A percentile compares a stretch with the other conserved stretches of the same genome.
phyloP scores from a whole-genome alignment of 2,113 vertebrate species.

The Triplophysa dalaica region DNA sequence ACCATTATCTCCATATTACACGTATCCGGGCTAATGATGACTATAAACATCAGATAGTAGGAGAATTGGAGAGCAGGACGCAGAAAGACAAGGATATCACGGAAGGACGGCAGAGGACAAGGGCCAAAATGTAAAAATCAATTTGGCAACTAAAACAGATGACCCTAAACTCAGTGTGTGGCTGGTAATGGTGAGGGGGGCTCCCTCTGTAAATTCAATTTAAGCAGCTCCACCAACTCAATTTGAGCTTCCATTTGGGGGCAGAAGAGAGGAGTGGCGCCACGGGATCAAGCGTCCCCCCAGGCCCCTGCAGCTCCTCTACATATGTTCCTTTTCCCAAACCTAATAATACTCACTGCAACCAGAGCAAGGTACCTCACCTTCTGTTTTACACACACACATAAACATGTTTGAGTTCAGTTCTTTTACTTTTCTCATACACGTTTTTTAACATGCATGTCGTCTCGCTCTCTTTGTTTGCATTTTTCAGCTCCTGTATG shows the following conservation, averaged over 20 bases:
- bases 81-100: conserved; percentile 18
- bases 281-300: conserved; percentile 57
- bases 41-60: conserved; percentile 22
- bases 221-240: conserved; percentile 63
- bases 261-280: conserved; percentile 59
- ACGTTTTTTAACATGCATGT: conserved; percentile 48
- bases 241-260: conserved; percentile 61
- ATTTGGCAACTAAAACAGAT: conserved; percentile 64
- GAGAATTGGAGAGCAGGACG: background rate
- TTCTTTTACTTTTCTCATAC: conserved; percentile 2
- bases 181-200: conserved; percentile 53
- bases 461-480: background rate
- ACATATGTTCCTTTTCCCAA: conserved; percentile 61
- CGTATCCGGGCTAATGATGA: background rate
- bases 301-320: conserved; percentile 47
- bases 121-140: conserved; percentile 62
- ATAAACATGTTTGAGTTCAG: background rate
- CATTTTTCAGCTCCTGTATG: too few species aligned
- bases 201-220: conserved; percentile 60
- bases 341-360: conserved; percentile 60
- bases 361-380: conserved; percentile 50
- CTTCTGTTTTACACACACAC: conserved; percentile 22
- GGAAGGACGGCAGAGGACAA: conserved; percentile 45
- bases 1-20: background rate
- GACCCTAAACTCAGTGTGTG: conserved; percentile 57